phyloP scores from a whole-genome alignment of 2,113 vertebrate genomes.

The Delphinapterus leucas region DNA sequence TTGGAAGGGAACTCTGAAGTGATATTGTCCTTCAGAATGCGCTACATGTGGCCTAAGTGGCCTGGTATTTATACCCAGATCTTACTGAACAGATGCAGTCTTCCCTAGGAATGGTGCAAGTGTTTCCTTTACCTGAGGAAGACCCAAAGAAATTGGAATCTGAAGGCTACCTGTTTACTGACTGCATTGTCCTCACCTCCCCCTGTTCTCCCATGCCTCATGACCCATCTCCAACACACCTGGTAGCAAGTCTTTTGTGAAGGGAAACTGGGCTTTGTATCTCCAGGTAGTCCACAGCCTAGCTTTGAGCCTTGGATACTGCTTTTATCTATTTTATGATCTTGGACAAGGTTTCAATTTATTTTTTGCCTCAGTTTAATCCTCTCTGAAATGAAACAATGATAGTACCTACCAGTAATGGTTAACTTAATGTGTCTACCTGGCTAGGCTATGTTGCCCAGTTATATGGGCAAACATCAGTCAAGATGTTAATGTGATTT shows the following conservation, averaged over 20 bases:
- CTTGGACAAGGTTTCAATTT: not conserved
- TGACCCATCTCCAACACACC: rapidly evolving
- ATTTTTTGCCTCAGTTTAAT: not conserved
- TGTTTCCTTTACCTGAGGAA: not conserved
- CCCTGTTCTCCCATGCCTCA: rapidly evolving
- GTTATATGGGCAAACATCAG: not conserved
- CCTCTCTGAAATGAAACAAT: not conserved
- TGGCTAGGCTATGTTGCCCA: not conserved
- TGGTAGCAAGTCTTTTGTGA: not conserved
- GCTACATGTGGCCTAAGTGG: too few species aligned
- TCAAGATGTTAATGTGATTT: not conserved
- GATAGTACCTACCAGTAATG: not conserved
- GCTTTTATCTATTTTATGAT: not conserved
- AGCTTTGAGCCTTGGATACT: not conserved
- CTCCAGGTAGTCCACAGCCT: not conserved
- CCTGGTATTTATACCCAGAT: rapidly evolving
- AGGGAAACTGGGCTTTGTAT: rapidly evolving
- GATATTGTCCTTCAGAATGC: not conserved
- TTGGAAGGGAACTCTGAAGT: not conserved
- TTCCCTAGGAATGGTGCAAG: not conserved
- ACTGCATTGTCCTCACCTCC: not conserved
- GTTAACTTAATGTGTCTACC: not conserved
- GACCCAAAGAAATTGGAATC: not conserved
- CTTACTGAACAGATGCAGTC: not conserved
- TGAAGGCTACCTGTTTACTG: not conserved